Evolutionary conservation across 1,140 invertebrate species (phyloP), one percentile per base, ranked within the genome.

Genomic region (Trigoniulus corallinus): DNA sequence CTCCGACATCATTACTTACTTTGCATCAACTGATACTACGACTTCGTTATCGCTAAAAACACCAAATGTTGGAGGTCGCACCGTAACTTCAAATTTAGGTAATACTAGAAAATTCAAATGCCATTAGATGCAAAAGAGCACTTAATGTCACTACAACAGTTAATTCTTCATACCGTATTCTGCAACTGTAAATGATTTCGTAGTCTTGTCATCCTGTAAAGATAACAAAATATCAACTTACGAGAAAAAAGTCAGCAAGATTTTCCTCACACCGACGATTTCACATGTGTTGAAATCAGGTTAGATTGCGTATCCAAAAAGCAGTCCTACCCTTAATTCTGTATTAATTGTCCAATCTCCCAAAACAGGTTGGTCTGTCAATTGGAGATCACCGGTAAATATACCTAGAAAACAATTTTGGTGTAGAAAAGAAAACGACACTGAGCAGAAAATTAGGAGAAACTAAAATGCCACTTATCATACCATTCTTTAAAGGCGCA

Each of bases 1-100:
- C n/a, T n/a, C n/a, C n/a, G n/a, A n/a, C n/a, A n/a, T n/a, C n/a
- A 68, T 57, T 53, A 61, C 69, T 74, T 74, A 93, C 87, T 82
- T 85, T 10, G 88, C 83, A 39, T 80, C 77, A 12, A 95, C 73
- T 21, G 81, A 82, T 7, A 80, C 80, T 13, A 72, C 73, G 26
- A 93, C 74, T 43, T 78, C 74, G 23, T 79, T 78, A 51, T 88
- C 81, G 49, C 79, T 80, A 60, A 88, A 82, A 1, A 83, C 80
- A 0, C 82, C 71, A 64, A 89, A 85, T 52, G 81, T 74, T 1
- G 85, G 80, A 0, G 84, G 74, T 47, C 84, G 76, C 22, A 94
- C 75, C 0, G 76, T 74, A n/a, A 97, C 83, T 62, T 92, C 78
- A 65, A 92, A 95, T 59, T 92, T 91, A 0, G 91, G 91, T 27